Conservation (phyloP, 2,113 vertebrate species). For the Azemiops feae region DNA sequence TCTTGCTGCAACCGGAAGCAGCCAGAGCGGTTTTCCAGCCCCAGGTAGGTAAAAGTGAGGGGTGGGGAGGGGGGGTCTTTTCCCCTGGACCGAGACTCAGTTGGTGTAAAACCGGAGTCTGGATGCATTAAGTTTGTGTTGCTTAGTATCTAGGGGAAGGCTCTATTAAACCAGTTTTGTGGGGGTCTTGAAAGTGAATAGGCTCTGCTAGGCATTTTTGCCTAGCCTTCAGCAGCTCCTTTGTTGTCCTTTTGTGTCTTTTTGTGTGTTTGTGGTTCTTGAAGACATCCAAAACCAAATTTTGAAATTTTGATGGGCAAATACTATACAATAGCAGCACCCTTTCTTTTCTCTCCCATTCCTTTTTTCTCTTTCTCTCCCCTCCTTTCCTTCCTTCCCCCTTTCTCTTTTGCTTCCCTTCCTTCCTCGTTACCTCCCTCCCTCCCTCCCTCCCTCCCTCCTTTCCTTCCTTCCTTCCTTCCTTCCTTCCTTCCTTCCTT, state of each 20-base stretch:
- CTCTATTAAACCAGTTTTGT: background rate
- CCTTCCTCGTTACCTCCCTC: accelerated
- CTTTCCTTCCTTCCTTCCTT: too few species aligned
- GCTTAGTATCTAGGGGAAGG: background rate
- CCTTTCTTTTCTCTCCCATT: background rate
- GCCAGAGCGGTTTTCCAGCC: constrained; percentile 54
- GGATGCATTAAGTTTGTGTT: background rate
- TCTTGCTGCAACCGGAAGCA: constrained; percentile 76
- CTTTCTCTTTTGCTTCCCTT: too few species aligned
- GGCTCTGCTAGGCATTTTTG: background rate
- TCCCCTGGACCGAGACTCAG: background rate
- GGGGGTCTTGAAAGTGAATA: background rate
- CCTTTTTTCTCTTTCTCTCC: background rate
- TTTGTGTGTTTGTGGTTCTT: background rate
- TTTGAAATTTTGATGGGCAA: background rate
- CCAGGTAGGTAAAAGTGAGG: constrained; percentile 60
- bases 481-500: background rate
- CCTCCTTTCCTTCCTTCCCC: too few species aligned
- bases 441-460: too few species aligned
- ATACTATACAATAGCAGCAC: background rate
- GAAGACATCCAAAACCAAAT: background rate
- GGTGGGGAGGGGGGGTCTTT: background rate
- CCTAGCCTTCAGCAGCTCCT: background rate
- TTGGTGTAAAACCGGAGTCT: constrained; percentile 22
- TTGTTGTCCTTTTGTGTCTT: background rate